Evolutionary conservation across 2,888 invertebrate species (phyloP), one percentile per base, ranked within the genome.

Genomic region (Caenorhabditis plicata): DNA sequence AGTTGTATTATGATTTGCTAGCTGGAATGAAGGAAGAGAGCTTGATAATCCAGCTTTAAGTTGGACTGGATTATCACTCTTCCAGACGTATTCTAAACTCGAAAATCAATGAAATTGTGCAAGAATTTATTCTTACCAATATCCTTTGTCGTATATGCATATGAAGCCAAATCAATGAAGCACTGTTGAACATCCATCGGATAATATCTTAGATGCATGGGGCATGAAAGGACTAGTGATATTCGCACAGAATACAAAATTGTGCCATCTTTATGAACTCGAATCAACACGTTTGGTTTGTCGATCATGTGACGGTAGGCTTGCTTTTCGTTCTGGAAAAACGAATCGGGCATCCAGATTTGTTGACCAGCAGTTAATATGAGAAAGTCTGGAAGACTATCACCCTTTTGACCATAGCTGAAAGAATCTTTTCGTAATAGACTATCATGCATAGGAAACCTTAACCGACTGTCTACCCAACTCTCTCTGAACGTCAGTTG

Each of bases 271-370:
- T 69, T 92, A 84, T 93, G 92, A 82, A 95, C 93, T 74, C 95
- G 87, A 82, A 96, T 91, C 86, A 95, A 91, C 73, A 95, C 92
- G 84, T 95, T 83, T 13, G 82, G 81, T 64, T 81, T 81, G 54
- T 79, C 77, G 40, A 83, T 81, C 55, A 82, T 77, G 69, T 83
- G 83, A 33, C 84, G 82, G 82, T 94, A 93, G 45, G 94, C 95
- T 81, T 92, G 91, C 83, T 95, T 95, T 85, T 95, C 95, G 82
- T 95, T 95, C 48, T 92, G 51, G 48, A 78, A 95, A 87, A 94
- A 95, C 74, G 95, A 86, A 85, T 96, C 95, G 33, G 95, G 95
- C 90, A 94, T 94, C 73, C 95, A 96, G 56, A 95, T 92, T 77
- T 92, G 88, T 84, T 90, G 90, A 47, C 82, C 78, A 4, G 77